Percentiles rank a stretch among this genome's conserved stretches.
phyloP scores from a whole-genome alignment of 2,113 vertebrate genomes.

The Columbina picui region DNA sequence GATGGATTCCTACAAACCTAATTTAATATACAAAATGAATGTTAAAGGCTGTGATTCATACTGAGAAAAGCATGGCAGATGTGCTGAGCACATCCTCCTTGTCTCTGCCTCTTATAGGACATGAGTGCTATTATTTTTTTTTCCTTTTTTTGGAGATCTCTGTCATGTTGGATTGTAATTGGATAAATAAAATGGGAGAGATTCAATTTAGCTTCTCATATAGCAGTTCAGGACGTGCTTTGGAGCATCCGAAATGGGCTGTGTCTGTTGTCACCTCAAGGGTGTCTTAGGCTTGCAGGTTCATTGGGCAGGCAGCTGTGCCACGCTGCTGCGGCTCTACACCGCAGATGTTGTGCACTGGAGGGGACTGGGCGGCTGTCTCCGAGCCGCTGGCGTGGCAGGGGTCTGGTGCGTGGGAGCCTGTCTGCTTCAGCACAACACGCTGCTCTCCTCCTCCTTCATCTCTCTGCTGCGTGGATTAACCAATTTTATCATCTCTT shows the following conservation, averaged over 20 bases:
- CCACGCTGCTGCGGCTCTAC: rapidly evolving
- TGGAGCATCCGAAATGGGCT: neutral
- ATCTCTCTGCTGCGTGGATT: neutral
- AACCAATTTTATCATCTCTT: neutral
- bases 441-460: neutral
- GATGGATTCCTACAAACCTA: neutral
- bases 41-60: neutral
- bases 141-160: neutral
- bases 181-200: neutral
- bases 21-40: neutral
- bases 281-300: neutral
- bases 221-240: neutral
- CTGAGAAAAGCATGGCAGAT: neutral
- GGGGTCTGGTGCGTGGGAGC: rapidly evolving
- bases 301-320: neutral
- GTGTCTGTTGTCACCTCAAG: rapidly evolving
- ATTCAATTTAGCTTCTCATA: neutral
- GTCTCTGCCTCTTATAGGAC: neutral
- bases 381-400: neutral
- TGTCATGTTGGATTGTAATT: neutral
- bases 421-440: neutral
- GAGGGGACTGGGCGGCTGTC: neutral
- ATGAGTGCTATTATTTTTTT: neutral
- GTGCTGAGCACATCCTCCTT: neutral
- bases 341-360: neutral